phyloP scores from a whole-genome alignment of 2,888 invertebrate genomes.

The Cephus nigrinus region DNA sequence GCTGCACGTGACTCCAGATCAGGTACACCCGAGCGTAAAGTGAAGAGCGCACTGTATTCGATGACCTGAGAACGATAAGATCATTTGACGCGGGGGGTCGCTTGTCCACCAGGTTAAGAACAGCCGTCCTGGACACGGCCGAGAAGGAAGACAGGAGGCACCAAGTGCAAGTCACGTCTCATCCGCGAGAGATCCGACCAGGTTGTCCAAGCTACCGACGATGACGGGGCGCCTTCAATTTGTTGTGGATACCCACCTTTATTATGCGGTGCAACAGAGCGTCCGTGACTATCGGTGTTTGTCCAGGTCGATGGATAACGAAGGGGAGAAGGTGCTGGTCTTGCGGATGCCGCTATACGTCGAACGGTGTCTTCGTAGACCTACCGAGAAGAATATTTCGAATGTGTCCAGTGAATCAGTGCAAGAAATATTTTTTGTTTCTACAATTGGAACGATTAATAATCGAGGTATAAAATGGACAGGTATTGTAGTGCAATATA shows the following conservation, averaged over 20 bases:
- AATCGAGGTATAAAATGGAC: too few species aligned
- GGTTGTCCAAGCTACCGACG: slow-evolving; percentile 48
- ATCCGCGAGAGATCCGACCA: slow-evolving; percentile 5
- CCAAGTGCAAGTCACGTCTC: slow-evolving; percentile 43
- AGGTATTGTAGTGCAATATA: too few species aligned
- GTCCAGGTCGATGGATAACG: slow-evolving; percentile 4
- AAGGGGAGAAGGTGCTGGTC: neutral
- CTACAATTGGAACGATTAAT: too few species aligned
- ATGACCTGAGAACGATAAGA: slow-evolving; percentile 39
- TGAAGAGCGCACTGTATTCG: too few species aligned
- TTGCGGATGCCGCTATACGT: neutral
- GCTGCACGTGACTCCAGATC: too few species aligned
- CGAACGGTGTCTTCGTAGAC: neutral
- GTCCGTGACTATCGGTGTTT: slow-evolving; percentile 8
- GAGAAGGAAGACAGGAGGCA: slow-evolving; percentile 39
- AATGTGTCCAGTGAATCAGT: too few species aligned
- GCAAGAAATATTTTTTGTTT: too few species aligned
- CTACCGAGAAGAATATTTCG: neutral
- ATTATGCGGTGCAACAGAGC: neutral
- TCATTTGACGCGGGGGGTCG: slow-evolving; percentile 62
- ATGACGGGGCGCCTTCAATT: slow-evolving; percentile 40
- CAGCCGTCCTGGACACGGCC: slow-evolving; percentile 26
- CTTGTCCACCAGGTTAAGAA: slow-evolving; percentile 15
- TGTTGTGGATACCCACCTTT: slow-evolving; percentile 4
- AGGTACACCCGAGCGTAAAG: too few species aligned